Evolutionary conservation across 2,888 invertebrate genomes (phyloP), one percentile per base, ranked within the genome.

Genomic region (Ormyrus pomaceus): DNA sequence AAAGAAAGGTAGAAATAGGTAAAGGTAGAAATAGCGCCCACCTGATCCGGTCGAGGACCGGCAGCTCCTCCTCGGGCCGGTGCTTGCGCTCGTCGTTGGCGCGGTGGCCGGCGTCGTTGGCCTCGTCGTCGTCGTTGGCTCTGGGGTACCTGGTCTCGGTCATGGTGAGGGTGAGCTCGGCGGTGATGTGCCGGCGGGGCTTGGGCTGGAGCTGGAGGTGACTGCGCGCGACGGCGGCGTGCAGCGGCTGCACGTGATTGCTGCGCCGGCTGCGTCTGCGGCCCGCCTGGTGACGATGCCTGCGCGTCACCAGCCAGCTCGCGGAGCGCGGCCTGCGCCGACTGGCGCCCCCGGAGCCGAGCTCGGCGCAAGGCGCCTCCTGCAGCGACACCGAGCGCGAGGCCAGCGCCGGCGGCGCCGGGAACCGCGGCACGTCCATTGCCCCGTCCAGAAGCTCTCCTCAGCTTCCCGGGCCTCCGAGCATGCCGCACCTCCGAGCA

Each of bases 401-500:
- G 83, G 82, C 83, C 62, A 85, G 84, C 68, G 84, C 83, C 83
- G 89, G 89, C n/a, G 90, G 89, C 75, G 85, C 84, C 77, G 90
- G 89, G 80, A 90, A 90, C 74, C 83, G 83, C 69, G 90, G 89
- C 64, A 90, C 86, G 61, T 89, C 86, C 90, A 89, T 89, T 74
- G 77, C 6, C 50, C 51, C 45, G 46, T 59, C n/a, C 11, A 11
- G 19, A 13, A 19, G 11, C 19, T 2, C 6, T 19, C 59, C 48
- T 7, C 46, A 2, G 48, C 9, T 6, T 46, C 64, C 9, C 6
- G n/a, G n/a, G 48, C 11, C 3, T n/a, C 11, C 10, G 48, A 48
- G 3, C 48, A 5, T 48, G 2, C 1, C 45, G 11, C 65, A 6
- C 50, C 13, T n/a, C n/a, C 7, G 65, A 48, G 19, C 0, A 19